phyloP scores from a whole-genome alignment of 2,888 invertebrate genomes.

The Nineta flava region DNA sequence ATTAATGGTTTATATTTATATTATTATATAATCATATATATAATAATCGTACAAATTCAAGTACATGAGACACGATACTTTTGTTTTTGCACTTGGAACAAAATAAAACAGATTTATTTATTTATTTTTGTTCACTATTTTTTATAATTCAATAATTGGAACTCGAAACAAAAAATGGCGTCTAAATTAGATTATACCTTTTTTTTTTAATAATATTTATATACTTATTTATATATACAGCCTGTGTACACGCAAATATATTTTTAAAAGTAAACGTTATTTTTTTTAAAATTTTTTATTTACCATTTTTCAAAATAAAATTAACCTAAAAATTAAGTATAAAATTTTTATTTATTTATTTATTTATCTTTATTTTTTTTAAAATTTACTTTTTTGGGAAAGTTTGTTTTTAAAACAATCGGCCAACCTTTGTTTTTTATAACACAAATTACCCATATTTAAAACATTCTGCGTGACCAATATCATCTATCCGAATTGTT shows the following conservation, averaged over 20 bases:
- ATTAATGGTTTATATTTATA: not conserved
- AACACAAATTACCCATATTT: no score
- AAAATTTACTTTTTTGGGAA: no score
- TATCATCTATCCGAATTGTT: no score
- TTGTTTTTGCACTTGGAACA: not conserved
- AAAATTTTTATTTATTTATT: no score
- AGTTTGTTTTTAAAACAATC: no score
- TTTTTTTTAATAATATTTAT: not conserved
- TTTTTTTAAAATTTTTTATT: not conserved
- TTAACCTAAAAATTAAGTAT: no score
- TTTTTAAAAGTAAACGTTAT: not conserved
- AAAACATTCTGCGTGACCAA: no score
- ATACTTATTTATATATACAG: slow-evolving; percentile 1
- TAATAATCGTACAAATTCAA: slow-evolving; percentile 7
- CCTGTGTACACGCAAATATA: not conserved
- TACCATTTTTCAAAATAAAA: no score
- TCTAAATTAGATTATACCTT: not conserved
- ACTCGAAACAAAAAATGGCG: not conserved
- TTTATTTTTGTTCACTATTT: not conserved
- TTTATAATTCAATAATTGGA: not conserved
- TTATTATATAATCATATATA: slow-evolving; percentile 4
- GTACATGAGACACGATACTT: slow-evolving; percentile 1
- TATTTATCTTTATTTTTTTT: no score
- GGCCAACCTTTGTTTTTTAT: no score
- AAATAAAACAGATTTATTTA: not conserved